A percentile compares a stretch with the other conserved stretches of the same genome.
Evolutionary conservation across 2,797 vertebrate species (phyloP).

Genomic region (Falco cherrug): DNA sequence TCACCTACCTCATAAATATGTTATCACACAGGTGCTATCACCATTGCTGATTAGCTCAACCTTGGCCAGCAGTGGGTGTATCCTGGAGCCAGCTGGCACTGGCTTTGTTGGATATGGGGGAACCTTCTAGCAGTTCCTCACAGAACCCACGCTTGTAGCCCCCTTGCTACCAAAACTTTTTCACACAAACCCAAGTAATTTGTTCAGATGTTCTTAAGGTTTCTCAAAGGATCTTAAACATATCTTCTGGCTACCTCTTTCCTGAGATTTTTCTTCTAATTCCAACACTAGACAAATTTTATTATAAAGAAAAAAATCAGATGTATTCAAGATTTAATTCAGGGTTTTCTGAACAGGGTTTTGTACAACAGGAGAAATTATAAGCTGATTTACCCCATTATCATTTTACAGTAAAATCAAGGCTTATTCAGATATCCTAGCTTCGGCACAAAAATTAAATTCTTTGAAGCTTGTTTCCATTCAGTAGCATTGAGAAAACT

Average conservation of each 20-base stretch:
- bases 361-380: not conserved
- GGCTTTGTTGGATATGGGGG: too few relatives aligned
- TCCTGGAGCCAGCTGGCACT: too few relatives aligned
- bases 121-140: not conserved
- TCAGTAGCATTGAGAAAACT: not conserved
- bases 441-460: not conserved
- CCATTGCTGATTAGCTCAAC: too few relatives aligned
- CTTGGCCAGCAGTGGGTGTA: too few relatives aligned
- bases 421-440: not conserved
- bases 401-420: not conserved
- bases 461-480: not conserved
- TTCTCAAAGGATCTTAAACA: not conserved
- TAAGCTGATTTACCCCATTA: not conserved
- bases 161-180: not conserved
- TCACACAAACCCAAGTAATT: rapidly evolving
- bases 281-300: not conserved
- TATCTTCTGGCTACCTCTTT: not conserved
- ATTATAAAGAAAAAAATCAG: not conserved
- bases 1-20: not conserved
- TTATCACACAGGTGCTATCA: not conserved
- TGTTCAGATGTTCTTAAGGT: not conserved
- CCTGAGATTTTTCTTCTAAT: not conserved
- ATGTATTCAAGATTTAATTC: not conserved
- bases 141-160: not conserved
- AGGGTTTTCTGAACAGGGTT: not conserved